These are phyloP conservation scores for Aromia moschata DNA, from an alignment of 2,888 invertebrate species.

Conservation along the genomic window DNA sequence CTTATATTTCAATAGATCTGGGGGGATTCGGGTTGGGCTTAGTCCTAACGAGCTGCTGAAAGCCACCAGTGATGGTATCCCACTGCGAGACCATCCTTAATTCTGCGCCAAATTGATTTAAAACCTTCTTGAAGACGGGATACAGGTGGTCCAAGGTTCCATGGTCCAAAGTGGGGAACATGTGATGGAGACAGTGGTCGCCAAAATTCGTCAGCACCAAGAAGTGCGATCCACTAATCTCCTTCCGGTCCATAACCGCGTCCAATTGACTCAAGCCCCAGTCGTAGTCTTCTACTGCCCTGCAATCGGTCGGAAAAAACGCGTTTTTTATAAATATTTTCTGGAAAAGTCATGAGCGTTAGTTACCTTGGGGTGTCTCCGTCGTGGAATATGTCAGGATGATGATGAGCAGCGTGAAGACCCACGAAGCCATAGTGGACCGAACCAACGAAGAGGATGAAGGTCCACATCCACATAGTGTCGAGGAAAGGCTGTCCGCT, in stretches of 20 bases:
- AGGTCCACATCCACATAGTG: slow-evolving; percentile 69
- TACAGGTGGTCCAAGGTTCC: slow-evolving; percentile 74
- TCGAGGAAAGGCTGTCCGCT: slow-evolving; percentile 52
- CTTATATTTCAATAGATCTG: slow-evolving; percentile 45
- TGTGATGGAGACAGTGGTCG: slow-evolving; percentile 81
- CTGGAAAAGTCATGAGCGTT: too few relatives aligned
- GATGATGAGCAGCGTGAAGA: slow-evolving; percentile 81
- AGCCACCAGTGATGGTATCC: slow-evolving; percentile 74
- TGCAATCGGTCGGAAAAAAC: too few relatives aligned
- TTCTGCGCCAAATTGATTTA: slow-evolving; percentile 70
- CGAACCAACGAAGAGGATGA: slow-evolving; percentile 70
- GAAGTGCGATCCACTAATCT: slow-evolving; percentile 74
- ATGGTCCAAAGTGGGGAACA: slow-evolving; percentile 85
- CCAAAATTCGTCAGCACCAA: slow-evolving; percentile 79
- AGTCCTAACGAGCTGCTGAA: slow-evolving; percentile 68
- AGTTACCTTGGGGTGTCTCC: slow-evolving; percentile 75
- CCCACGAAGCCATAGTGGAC: slow-evolving; percentile 72
- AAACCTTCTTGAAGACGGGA: slow-evolving; percentile 69
- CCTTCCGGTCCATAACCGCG: slow-evolving; percentile 76
- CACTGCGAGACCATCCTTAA: slow-evolving; percentile 66
- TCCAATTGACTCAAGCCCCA: slow-evolving; percentile 85
- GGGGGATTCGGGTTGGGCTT: slow-evolving; percentile 60
- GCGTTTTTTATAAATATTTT: too few relatives aligned
- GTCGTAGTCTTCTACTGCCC: slow-evolving; percentile 66
- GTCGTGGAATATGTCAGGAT: slow-evolving; percentile 82